Evolutionary conservation across 92 coral and sea anemone genomes (phyloP).

Genomic region (Pocillopora grandis): DNA sequence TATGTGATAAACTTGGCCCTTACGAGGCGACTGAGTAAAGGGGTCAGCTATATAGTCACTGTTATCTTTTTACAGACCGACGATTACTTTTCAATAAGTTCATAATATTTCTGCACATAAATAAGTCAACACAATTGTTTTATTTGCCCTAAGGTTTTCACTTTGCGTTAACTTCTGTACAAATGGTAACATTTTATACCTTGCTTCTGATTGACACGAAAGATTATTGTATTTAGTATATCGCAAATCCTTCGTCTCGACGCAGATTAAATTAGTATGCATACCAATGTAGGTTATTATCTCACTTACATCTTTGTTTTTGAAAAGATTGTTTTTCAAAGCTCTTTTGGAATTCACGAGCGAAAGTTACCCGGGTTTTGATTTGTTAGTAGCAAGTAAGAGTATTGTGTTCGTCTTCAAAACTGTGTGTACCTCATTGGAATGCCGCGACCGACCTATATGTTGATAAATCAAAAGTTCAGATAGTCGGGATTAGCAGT

Average conservation of each 20-base stretch:
- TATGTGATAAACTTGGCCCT: not conserved
- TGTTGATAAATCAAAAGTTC: not conserved
- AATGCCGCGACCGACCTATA: not conserved
- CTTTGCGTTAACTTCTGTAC: not conserved
- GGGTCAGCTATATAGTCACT: too few species aligned
- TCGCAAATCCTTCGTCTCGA: constrained; percentile 32
- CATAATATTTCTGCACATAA: not conserved
- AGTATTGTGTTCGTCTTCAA: not conserved
- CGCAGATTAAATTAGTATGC: not conserved
- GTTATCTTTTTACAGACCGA: not conserved
- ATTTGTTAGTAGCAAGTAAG: not conserved
- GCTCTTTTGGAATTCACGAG: too few species aligned
- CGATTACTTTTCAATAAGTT: too few species aligned
- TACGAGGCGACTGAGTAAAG: too few species aligned
- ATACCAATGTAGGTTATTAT: not conserved
- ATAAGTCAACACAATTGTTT: not conserved
- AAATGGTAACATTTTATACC: not conserved
- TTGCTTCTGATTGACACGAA: not conserved
- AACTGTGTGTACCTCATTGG: not conserved
- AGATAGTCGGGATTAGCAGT: not conserved
- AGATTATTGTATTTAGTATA: not conserved
- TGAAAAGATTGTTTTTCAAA: not conserved
- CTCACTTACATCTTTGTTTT: not conserved
- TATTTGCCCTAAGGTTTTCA: not conserved
- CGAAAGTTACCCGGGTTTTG: not conserved